Evolutionary conservation across 2,797 vertebrate species (phyloP), one percentile per base, ranked within the genome.

Genomic region (Hoplostethus mediterraneus): DNA sequence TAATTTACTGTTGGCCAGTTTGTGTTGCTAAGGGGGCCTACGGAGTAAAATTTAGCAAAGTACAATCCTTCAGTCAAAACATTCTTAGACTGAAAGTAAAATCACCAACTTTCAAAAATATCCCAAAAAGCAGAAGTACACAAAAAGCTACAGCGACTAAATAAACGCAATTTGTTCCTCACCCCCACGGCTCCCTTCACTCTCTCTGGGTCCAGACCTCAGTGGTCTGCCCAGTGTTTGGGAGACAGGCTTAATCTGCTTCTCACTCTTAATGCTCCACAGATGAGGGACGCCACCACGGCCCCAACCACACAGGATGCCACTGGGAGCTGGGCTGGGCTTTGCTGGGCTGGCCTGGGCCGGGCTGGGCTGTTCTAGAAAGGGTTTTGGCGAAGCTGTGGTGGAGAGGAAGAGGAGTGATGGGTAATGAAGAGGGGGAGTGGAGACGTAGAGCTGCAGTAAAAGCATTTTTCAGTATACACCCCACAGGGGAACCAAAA

Each of bases 201-300:
- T 6, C 30, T 63, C 49, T 63, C 28, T 48, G 55, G 16, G 68
- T 67, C 65, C 70, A 85, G 80, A 60, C 73, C 61, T 45, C 71
- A 82, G 64, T 71, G 71, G 87, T 88, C 87, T 89, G 86, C 71
- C 81, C 63, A 74, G 76, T 88, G 86, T 88, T 85, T 71, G 59
- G 80, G 78, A 92, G 87, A 92, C 89, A 81, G 79, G 71, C 77
- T 77, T 84, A 87, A 92, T 91, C 81, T 83, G 79, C 83, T 61
- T 87, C 88, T 89, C 63, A 76, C 64, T 89, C 87, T 73, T 89
- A 90, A 93, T 78, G 75, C 79, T 87, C 70, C 80, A 89, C 88
- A 91, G 92, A 90, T 89, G 90, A 90, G 79, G 74, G 82, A 74
- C 63, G 63, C 66, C 79, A 71, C 49, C 61, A 33, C 58, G 14